Conservation (phyloP, 2,888 invertebrate genomes). For the Drosophila fungiperda region DNA sequence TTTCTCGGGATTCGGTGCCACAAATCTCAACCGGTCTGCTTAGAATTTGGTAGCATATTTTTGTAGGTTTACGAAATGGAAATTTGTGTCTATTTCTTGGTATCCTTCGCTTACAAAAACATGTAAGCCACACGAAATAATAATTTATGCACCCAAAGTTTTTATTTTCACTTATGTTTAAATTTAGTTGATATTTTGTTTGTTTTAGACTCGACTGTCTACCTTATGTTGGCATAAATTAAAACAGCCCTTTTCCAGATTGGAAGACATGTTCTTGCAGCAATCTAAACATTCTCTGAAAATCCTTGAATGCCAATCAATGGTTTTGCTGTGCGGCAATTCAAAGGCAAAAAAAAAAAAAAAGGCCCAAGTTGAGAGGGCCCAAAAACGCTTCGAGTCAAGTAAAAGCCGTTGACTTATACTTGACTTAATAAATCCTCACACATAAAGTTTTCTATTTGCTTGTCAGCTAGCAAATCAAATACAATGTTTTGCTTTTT, state of each 20-base stretch:
- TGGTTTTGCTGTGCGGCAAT: background rate
- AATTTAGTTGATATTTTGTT: background rate
- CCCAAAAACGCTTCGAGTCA: conserved; percentile 8
- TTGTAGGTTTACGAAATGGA: background rate
- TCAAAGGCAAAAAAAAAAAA: background rate
- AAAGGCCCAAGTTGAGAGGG: background rate
- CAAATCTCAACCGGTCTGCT: conserved; percentile 22
- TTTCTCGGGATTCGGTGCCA: conserved; percentile 2
- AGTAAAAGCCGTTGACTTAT: conserved; percentile 53
- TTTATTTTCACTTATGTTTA: background rate
- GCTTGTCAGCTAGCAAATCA: conserved; percentile 32
- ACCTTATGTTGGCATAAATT: background rate
- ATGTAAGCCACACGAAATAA: background rate
- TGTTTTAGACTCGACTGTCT: background rate
- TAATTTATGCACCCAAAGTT: background rate
- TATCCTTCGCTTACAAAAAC: background rate
- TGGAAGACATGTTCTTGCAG: background rate
- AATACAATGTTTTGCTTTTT: conserved; percentile 27
- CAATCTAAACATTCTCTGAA: background rate
- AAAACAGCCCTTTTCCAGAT: background rate
- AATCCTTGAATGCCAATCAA: conserved; percentile 3
- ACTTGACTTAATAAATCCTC: conserved; percentile 57
- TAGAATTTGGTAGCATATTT: background rate
- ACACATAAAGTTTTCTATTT: conserved; percentile 47
- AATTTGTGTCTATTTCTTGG: background rate